phyloP scores from a whole-genome alignment of 2,888 invertebrate genomes.

The Sarcophaga caerulescens region DNA sequence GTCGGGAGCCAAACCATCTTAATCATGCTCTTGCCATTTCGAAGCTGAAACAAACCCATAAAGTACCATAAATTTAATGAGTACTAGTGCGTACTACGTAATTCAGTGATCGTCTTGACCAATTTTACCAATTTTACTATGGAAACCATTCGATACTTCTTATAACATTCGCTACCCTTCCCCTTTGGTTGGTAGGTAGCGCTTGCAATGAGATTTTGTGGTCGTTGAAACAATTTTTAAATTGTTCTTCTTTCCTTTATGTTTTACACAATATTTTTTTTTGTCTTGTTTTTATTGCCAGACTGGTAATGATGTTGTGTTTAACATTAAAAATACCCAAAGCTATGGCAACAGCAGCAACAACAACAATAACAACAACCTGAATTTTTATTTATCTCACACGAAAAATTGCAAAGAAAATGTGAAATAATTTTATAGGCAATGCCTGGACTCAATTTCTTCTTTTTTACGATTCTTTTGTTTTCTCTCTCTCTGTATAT shows the following conservation, averaged over 20 bases:
- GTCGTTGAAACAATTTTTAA: slow-evolving; percentile 18
- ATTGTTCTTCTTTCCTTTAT: background rate
- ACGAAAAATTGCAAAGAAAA: slow-evolving; percentile 36
- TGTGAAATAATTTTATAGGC: slow-evolving; percentile 48
- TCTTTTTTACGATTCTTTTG: slow-evolving; percentile 2
- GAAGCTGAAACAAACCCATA: no score
- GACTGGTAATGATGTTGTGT: slow-evolving; percentile 60
- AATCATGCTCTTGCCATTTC: no score
- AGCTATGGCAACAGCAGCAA: slow-evolving; percentile 25
- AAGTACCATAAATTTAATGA: no score
- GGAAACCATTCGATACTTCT: no score
- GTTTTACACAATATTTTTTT: slow-evolving; percentile 25
- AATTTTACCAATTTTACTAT: no score
- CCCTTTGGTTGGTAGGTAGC: background rate
- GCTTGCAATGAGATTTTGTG: background rate
- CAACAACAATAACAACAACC: slow-evolving; percentile 21
- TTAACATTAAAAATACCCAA: slow-evolving; percentile 60
- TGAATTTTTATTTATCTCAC: slow-evolving; percentile 10
- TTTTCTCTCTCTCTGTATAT: slow-evolving; percentile 7
- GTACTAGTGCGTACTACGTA: no score
- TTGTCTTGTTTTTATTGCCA: slow-evolving; percentile 38
- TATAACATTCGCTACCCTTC: background rate
- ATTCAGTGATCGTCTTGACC: no score
- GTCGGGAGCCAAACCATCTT: no score
- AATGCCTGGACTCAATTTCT: slow-evolving; percentile 36